Conservation (phyloP, 2,888 invertebrate genomes). For the Philhelius pedissequus region DNA sequence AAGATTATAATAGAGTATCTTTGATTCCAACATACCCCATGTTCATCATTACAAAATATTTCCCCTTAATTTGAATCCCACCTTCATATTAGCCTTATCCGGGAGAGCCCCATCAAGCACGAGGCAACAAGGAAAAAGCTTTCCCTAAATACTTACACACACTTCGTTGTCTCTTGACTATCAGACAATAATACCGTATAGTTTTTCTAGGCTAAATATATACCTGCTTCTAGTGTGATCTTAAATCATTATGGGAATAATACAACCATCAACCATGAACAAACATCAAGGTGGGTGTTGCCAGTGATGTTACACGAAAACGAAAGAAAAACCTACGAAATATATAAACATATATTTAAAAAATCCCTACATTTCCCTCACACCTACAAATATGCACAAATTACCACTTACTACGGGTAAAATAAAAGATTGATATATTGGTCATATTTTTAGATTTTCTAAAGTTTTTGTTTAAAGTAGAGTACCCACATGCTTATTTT, state of each 20-base stretch:
- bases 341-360: too few relatives aligned
- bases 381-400: too few relatives aligned
- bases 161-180: not conserved
- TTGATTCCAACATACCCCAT: not conserved
- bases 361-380: too few relatives aligned
- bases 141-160: not conserved
- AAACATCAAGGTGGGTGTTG: slow-evolving; percentile 25
- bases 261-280: slow-evolving; percentile 64
- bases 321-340: too few relatives aligned
- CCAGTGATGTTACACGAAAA: too few relatives aligned
- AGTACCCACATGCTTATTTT: too few relatives aligned
- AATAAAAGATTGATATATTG: too few relatives aligned
- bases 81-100: not conserved
- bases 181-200: slow-evolving; percentile 1
- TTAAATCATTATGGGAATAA: slow-evolving; percentile 43
- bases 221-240: slow-evolving; percentile 31
- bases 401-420: too few relatives aligned
- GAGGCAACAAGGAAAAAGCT: slow-evolving; percentile 3
- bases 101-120: not conserved
- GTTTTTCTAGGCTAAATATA: slow-evolving; percentile 25
- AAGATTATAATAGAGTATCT: too few relatives aligned
- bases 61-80: not conserved
- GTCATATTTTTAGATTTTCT: too few relatives aligned
- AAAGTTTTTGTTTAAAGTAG: too few relatives aligned
- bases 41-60: not conserved